Evolutionary conservation across 2,888 invertebrate species (phyloP).

Genomic region (Magallana nippona): DNA sequence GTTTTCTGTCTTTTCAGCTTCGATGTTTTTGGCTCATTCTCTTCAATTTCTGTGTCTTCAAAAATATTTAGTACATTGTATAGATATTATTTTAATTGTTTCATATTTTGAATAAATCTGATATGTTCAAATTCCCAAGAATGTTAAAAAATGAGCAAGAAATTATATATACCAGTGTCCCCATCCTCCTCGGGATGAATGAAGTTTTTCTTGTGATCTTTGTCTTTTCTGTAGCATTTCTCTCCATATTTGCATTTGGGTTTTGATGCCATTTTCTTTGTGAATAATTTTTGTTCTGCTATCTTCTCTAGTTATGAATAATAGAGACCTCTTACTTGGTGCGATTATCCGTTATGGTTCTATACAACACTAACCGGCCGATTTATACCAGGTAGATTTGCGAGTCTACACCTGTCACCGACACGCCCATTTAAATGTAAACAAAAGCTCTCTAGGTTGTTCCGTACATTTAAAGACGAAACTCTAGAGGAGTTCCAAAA

Average conservation of each 20-base stretch:
- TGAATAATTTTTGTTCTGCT: no score
- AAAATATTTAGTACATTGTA: background rate
- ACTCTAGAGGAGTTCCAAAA: background rate
- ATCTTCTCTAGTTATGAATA: no score
- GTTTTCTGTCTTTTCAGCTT: slow-evolving; percentile 59
- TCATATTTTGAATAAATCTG: no score
- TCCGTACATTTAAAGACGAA: background rate
- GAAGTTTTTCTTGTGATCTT: slow-evolving; percentile 83
- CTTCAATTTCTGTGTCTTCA: slow-evolving; percentile 33
- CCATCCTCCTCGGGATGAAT: slow-evolving; percentile 86
- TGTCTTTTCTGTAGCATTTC: slow-evolving; percentile 85
- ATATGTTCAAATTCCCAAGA: no score
- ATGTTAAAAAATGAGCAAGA: background rate
- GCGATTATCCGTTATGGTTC: background rate
- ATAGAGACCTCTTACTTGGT: background rate
- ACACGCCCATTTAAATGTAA: background rate
- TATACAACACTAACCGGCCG: background rate
- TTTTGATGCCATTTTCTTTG: slow-evolving; percentile 39
- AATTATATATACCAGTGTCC: slow-evolving; percentile 5
- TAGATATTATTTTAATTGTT: background rate
- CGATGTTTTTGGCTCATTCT: slow-evolving; percentile 47
- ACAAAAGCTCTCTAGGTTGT: slow-evolving; percentile 19
- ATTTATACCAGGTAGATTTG: background rate
- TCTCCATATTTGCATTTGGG: slow-evolving; percentile 84
- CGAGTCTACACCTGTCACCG: background rate